These are phyloP conservation scores for Drosophila azteca DNA, from an alignment of 1,140 invertebrate species.

Conservation along the genomic window DNA sequence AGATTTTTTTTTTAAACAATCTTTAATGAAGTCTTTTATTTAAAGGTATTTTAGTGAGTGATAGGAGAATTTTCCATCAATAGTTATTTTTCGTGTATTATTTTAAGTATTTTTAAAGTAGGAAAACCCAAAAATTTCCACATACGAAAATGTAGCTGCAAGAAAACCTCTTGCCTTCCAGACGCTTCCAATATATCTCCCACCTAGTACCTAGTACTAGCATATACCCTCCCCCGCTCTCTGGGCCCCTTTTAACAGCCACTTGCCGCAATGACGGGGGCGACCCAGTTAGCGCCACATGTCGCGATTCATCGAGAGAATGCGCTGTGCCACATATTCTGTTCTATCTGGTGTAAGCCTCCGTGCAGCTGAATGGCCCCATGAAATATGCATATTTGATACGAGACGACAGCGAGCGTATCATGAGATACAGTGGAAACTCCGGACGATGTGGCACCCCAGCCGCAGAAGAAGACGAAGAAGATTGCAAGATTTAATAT, in stretches of 20 bases:
- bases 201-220: too few relatives aligned
- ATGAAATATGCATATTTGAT: constrained; percentile 81
- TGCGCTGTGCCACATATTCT: not conserved
- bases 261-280: constrained; percentile 17
- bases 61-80: too few relatives aligned
- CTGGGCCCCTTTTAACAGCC: not conserved
- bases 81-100: too few relatives aligned
- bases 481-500: constrained; percentile 59
- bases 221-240: too few relatives aligned
- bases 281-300: constrained; percentile 61
- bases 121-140: too few relatives aligned
- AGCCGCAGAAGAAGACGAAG: constrained; percentile 1
- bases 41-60: too few relatives aligned
- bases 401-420: constrained; percentile 52
- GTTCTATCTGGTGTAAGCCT: constrained; percentile 38
- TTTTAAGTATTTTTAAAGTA: too few relatives aligned
- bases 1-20: too few relatives aligned
- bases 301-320: constrained; percentile 27
- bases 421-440: not conserved
- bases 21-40: too few relatives aligned
- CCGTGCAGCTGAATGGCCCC: constrained; percentile 47
- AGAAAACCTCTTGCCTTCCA: too few relatives aligned
- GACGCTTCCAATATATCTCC: too few relatives aligned
- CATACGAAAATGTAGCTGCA: not conserved
- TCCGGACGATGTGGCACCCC: not conserved